Percentiles rank a stretch among this genome's conserved stretches.
These are phyloP conservation scores for Dicyrtoma fusca DNA, from an alignment of 2,888 invertebrate genomes.

Conservation along the genomic window DNA sequence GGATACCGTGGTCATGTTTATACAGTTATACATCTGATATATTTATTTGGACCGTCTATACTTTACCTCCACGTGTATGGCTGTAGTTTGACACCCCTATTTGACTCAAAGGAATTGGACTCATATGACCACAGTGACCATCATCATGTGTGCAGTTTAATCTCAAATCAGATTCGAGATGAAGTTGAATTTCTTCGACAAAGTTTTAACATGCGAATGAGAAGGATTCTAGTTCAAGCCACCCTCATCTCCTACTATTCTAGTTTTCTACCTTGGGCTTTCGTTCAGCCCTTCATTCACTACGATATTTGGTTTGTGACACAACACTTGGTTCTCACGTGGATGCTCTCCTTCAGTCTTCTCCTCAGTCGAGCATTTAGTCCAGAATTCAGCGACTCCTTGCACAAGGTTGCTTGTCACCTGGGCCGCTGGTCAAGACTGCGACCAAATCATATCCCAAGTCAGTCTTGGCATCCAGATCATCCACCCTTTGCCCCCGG, in stretches of 20 bases:
- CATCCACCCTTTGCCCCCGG: constrained; percentile 60
- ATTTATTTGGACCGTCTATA: constrained; percentile 53
- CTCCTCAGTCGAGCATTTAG: constrained; percentile 65
- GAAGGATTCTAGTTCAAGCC: constrained; percentile 83
- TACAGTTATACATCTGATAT: constrained; percentile 44
- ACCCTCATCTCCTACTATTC: constrained; percentile 85
- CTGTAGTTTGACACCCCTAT: constrained; percentile 41
- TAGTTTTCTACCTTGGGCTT: constrained; percentile 85
- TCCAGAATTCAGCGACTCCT: constrained; percentile 69
- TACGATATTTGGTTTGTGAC: constrained; percentile 70
- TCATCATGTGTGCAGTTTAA: constrained; percentile 51
- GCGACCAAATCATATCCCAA: constrained; percentile 65
- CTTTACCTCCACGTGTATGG: constrained; percentile 52
- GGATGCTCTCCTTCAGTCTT: constrained; percentile 81
- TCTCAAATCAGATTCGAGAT: constrained; percentile 59
- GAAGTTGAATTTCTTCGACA: constrained; percentile 83
- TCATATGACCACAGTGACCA: constrained; percentile 30
- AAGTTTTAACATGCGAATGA: constrained; percentile 87
- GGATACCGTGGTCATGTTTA: constrained; percentile 24
- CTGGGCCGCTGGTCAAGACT: constrained; percentile 77
- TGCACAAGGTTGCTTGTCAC: constrained; percentile 88
- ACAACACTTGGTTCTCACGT: constrained; percentile 76
- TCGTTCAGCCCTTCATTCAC: constrained; percentile 71
- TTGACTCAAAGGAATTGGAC: constrained; percentile 51
- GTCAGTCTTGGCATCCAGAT: constrained; percentile 37